Base-by-base conservation (phyloP, 92 coral and sea anemone species). In the Virgularia gustaviana region DNA sequence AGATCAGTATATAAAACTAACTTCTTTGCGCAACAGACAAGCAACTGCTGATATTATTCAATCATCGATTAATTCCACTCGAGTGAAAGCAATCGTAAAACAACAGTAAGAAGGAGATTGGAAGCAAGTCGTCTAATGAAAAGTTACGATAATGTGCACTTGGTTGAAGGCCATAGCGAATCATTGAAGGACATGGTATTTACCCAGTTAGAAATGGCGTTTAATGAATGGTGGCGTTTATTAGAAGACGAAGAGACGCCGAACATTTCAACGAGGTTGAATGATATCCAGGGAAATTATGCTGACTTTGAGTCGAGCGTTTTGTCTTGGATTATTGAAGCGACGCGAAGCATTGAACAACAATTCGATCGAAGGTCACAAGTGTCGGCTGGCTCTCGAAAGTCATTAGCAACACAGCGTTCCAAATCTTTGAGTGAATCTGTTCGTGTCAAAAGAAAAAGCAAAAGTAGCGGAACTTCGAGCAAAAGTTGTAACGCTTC, bases 371-470 rank as follows among this genome's bases (percentile, higher is more conserved):
- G 4, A 33, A 62, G 19, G 54, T 65, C 72, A 20, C 24, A 41
- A 39, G 16, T 65, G 3, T 65, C 72, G 32, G 24, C 2, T 13
- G 18, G n/a, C 15, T 65, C 72, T 24, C 55, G 54, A 47, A 23
- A 22, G 24, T 41, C 49, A 4, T 5, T 9, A 5, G 3, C 28
- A 13, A 30, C 45, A 20, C 13, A 27, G 11, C 28, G 45, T 24
- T 36, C 70, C 3, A 13, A 6, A 6, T 1, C 8, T 22, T 63
- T 31, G 36, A 63, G 38, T 7, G 32, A 35, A 36, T 65, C 53
- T 65, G 18, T 41, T 65, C 54, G 33, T 38, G 55, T 53, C 72
- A 2, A 65, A 43, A 15, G 45, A 65, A 28, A 65, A 36, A 15
- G 56, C 35, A 41, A 65, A 36, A n/a, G 25, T 31, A 16, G 47